A percentile compares a stretch with the other conserved stretches of the same genome.
phyloP scores from a whole-genome alignment of 2,888 invertebrate species.

The Crematogaster levior region DNA sequence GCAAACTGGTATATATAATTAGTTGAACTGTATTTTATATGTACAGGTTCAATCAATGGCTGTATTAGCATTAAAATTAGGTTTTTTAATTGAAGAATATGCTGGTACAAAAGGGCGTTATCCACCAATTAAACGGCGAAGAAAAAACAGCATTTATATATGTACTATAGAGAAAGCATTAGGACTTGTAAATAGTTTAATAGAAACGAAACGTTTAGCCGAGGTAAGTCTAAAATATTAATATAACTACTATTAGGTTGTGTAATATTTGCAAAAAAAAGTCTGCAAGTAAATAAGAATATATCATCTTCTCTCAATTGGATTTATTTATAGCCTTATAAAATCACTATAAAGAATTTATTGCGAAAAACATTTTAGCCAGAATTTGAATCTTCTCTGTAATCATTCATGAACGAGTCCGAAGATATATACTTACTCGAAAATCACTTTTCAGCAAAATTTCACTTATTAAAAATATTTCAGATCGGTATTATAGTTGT shows the following conservation, averaged over 20 bases:
- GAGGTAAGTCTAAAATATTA: slow-evolving; percentile 75
- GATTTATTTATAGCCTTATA: too few species aligned
- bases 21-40: slow-evolving; percentile 34
- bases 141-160: slow-evolving; percentile 93
- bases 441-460: neutral
- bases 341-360: too few species aligned
- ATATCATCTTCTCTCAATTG: too few species aligned
- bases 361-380: too few species aligned
- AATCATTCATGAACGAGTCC: too few species aligned
- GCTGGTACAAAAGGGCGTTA: slow-evolving; percentile 95
- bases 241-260: neutral
- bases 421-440: too few species aligned
- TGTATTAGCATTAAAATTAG: slow-evolving; percentile 94
- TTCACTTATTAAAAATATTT: slow-evolving; percentile 31
- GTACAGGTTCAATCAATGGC: slow-evolving; percentile 92
- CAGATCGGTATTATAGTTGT: slow-evolving; percentile 88
- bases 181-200: slow-evolving; percentile 93
- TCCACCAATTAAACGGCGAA: slow-evolving; percentile 93
- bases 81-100: slow-evolving; percentile 98
- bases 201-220: slow-evolving; percentile 91
- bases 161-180: slow-evolving; percentile 98
- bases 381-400: too few species aligned
- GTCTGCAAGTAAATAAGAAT: too few species aligned
- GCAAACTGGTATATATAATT: slow-evolving; percentile 7
- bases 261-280: neutral